Percentiles rank a stretch among this genome's conserved stretches.
Conservation (phyloP, 2,888 invertebrate species). For the Melolontha melolontha region DNA sequence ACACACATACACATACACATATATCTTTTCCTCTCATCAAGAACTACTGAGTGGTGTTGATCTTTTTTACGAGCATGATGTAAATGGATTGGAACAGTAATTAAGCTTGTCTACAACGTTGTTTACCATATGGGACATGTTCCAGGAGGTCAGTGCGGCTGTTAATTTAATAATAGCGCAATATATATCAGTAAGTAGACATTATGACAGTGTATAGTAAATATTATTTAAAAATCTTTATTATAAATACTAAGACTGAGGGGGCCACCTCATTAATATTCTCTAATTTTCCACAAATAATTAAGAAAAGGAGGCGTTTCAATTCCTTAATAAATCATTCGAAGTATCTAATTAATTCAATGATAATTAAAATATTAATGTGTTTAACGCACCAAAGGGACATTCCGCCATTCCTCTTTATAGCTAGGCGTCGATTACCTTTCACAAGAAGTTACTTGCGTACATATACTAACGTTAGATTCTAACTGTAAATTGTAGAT, state of each 20-base stretch:
- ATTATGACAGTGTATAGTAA: conserved; percentile 1
- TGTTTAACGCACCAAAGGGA: not conserved
- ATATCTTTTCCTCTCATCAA: conserved; percentile 25
- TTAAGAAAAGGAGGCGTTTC: too few relatives aligned
- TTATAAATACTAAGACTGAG: not conserved
- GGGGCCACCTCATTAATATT: conserved; percentile 19
- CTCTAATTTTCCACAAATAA: conserved; percentile 13
- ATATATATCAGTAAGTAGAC: conserved; percentile 1
- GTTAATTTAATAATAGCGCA: conserved; percentile 33
- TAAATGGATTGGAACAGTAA: conserved; percentile 36
- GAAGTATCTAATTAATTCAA: conserved; percentile 34
- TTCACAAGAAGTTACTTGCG: conserved; percentile 4
- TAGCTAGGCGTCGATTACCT: not conserved
- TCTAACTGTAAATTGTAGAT: conserved; percentile 22
- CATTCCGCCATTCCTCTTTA: conserved; percentile 2
- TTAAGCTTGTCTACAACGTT: conserved; percentile 35
- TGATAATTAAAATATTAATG: conserved; percentile 30
- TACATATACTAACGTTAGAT: conserved; percentile 2
- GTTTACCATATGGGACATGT: conserved; percentile 35
- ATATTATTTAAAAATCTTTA: conserved; percentile 11
- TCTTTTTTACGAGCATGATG: conserved; percentile 22
- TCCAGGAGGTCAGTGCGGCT: conserved; percentile 30
- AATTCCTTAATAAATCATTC: conserved; percentile 14
- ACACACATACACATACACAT: not conserved
- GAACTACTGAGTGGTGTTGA: conserved; percentile 24